Conservation (phyloP, 2,797 vertebrate species). For the Menidia menidia region DNA sequence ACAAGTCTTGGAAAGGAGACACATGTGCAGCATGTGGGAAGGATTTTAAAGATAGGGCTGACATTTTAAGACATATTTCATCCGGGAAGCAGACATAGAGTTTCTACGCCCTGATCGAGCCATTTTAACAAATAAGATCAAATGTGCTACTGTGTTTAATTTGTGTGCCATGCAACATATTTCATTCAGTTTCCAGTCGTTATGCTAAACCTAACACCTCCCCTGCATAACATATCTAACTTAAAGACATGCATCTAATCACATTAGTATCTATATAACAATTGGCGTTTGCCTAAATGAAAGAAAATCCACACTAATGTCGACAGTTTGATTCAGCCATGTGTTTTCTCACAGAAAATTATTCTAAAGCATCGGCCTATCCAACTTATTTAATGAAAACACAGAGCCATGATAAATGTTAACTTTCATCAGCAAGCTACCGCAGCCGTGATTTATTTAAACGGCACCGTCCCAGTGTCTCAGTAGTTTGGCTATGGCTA, state of each 20-base stretch:
- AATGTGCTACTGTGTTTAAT: not conserved
- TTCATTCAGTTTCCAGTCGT: constrained; percentile 3
- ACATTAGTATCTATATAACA: not conserved
- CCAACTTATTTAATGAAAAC: not conserved
- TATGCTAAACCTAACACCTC: not conserved
- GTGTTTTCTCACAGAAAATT: not conserved
- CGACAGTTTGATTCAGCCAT: not conserved
- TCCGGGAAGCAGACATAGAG: too few species aligned
- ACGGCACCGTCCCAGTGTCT: constrained; percentile 30
- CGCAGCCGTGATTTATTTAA: not conserved
- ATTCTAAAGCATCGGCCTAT: not conserved
- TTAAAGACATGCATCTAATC: not conserved
- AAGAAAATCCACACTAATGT: not conserved
- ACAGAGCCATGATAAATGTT: not conserved
- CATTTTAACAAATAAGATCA: not conserved
- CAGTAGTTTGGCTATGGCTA: constrained; percentile 42
- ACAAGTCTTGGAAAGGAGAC: not conserved
- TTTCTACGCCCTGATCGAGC: not conserved
- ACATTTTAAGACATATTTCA: not conserved
- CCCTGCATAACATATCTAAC: not conserved
- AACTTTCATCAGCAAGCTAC: not conserved
- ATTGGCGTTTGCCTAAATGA: not conserved
- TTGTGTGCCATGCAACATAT: not conserved
- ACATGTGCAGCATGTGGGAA: not conserved
- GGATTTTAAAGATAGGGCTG: not conserved